Evolutionary conservation across 1,140 invertebrate species (phyloP), one percentile per base, ranked within the genome.

Genomic region (Microvelia longipes): DNA sequence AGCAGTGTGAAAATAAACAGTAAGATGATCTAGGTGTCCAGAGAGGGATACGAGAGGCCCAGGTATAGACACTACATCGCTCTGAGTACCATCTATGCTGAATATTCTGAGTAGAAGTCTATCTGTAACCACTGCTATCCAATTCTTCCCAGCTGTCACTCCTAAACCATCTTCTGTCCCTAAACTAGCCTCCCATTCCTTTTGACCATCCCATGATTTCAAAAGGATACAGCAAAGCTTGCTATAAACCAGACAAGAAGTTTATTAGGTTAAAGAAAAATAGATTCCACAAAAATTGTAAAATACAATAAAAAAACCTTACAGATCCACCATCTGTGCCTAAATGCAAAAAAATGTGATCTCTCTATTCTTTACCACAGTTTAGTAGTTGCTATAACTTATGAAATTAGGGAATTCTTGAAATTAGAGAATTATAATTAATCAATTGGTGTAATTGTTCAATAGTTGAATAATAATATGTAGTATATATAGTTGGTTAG

Each of bases 161-260:
- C 87, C 87, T 69, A 85, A 72, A 0, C 86, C 86, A 75, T 90
- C 88, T 80, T 96, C 93, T 69, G 88, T 85, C 0, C 90, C 86
- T 77, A 96, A 78, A 29, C 86, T 83, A 5, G 87, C 77, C 15
- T 82, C 85, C 96, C 95, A 98, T 81, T 98, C 94, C 77, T 94
- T 94, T 75, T 86, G 89, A 67, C 86, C 88, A 71, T 86, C 85
- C 83, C 90, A 88, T 1, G 88, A 86, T 69, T 84, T 81, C 73
- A 94, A 82, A 25, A 90, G 85, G 74, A 92, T 84, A 75, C 89
- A 90, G 26, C 87, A 85, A 66, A 93, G 19, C 27, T 72, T 71
- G 64, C 73, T 74, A 61, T n/a, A 73, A 71, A 29, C 29, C 26
- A 24, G 65, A 35, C 25, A 28, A 60, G 1, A 67, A 64, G n/a